Conservation (phyloP, 2,797 vertebrate genomes). For the Odontamblyopus rebecca region DNA sequence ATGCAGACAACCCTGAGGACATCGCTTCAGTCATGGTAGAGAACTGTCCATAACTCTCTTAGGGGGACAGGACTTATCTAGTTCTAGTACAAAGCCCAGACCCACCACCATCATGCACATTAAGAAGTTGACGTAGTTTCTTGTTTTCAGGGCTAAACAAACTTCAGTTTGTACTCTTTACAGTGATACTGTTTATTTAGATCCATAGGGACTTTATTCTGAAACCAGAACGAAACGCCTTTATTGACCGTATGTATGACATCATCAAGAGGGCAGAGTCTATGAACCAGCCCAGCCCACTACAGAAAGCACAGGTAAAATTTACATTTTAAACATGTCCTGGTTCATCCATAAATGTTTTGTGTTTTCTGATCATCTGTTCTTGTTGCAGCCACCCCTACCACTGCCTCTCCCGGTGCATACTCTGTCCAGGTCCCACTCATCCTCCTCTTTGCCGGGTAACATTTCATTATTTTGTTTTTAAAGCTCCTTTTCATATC, state of each 20-base stretch:
- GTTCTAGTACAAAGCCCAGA: too few relatives aligned
- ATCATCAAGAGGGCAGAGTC: conserved; percentile 89
- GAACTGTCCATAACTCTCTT: too few relatives aligned
- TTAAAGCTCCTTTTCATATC: background rate
- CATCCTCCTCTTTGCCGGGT: conserved; percentile 55
- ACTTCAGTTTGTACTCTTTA: background rate
- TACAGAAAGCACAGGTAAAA: background rate
- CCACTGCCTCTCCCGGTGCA: background rate
- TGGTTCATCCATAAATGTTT: background rate
- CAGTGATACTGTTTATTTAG: conserved; percentile 23
- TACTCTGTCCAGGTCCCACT: conserved; percentile 26
- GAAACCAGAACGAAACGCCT: conserved; percentile 80
- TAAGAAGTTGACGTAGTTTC: too few relatives aligned
- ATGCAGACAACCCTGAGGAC: conserved; percentile 93
- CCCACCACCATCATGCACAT: too few relatives aligned
- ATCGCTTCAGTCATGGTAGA: conserved; percentile 93
- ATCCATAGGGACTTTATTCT: conserved; percentile 88
- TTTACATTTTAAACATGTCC: background rate
- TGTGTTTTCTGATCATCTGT: background rate
- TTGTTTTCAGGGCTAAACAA: too few relatives aligned
- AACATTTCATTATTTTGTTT: background rate
- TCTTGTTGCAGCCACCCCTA: conserved; percentile 1
- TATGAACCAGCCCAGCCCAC: conserved; percentile 51
- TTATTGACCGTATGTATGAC: conserved; percentile 87
- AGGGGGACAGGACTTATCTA: background rate